These are phyloP conservation scores for Cottoperca gobio DNA, from an alignment of 2,797 vertebrate species.

Conservation along the genomic window DNA sequence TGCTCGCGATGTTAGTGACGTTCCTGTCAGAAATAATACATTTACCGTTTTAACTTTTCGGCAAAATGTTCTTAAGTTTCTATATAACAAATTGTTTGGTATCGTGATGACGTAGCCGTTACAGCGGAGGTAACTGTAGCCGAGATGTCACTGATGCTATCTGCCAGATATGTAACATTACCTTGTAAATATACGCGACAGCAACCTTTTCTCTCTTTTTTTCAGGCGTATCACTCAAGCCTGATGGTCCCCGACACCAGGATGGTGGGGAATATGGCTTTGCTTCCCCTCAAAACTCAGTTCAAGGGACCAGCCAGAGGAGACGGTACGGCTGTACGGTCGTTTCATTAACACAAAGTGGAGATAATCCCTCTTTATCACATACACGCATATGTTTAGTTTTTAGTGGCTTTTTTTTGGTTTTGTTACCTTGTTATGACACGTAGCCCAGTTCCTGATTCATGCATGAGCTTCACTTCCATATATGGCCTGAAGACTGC, in stretches of 20 bases:
- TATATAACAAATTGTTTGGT: fast-evolving
- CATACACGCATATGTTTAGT: background rate
- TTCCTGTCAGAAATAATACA: background rate
- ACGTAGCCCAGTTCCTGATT: conserved; percentile 50
- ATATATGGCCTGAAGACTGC: conserved; percentile 64
- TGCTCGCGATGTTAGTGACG: background rate
- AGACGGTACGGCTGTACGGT: conserved; percentile 77
- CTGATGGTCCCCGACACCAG: conserved; percentile 91
- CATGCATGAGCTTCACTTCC: conserved; percentile 47
- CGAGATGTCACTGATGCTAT: background rate
- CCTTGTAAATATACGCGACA: background rate
- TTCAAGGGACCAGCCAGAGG: conserved; percentile 97
- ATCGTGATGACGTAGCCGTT: fast-evolving
- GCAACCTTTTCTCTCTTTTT: background rate
- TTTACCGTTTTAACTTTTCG: fast-evolving
- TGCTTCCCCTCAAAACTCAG: conserved; percentile 95
- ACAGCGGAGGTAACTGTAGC: background rate
- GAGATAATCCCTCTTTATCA: fast-evolving
- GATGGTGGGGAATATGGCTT: conserved; percentile 95
- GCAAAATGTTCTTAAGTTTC: fast-evolving
- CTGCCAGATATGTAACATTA: background rate
- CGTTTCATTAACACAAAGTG: background rate
- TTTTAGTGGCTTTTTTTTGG: background rate
- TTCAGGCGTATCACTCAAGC: conserved; percentile 95
- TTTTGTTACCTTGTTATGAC: background rate